Evolutionary conservation across 2,113 vertebrate species (phyloP).

Genomic region (Formicarius rufipectus): DNA sequence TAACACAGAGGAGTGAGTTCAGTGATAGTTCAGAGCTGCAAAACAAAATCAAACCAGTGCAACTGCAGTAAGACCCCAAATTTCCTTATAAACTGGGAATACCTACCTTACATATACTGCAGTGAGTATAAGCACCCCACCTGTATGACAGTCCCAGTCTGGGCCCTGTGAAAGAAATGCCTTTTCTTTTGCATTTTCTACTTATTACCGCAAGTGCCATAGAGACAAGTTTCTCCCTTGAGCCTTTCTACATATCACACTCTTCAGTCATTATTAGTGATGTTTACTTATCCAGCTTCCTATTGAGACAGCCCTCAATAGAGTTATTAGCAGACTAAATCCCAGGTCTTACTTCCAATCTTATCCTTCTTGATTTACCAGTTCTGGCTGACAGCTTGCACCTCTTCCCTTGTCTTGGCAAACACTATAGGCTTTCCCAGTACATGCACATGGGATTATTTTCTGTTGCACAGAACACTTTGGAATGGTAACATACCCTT

Average conservation of each 20-base stretch:
- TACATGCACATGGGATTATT: neutral
- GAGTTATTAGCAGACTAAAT: neutral
- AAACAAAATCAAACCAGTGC: neutral
- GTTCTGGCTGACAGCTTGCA: neutral
- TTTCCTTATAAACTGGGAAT: neutral
- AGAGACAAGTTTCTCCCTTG: neutral
- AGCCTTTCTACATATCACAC: neutral
- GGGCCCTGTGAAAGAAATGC: neutral
- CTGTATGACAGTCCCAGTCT: neutral
- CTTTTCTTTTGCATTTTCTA: neutral
- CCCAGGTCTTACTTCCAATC: neutral
- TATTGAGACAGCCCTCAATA: neutral
- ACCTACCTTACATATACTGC: neutral
- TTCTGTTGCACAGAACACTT: neutral
- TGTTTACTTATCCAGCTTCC: neutral
- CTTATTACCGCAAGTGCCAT: neutral
- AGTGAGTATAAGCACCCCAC: neutral
- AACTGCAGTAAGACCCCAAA: neutral
- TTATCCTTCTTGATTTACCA: constrained; percentile 9
- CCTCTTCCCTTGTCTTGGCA: neutral
- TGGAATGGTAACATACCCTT: neutral
- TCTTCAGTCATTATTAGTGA: neutral
- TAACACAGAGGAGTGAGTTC: neutral
- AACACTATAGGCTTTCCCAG: neutral
- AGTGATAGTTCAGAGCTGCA: neutral